Base-by-base conservation (phyloP, 2,797 vertebrate genomes). In the Cyprinodon diabolis region DNA sequence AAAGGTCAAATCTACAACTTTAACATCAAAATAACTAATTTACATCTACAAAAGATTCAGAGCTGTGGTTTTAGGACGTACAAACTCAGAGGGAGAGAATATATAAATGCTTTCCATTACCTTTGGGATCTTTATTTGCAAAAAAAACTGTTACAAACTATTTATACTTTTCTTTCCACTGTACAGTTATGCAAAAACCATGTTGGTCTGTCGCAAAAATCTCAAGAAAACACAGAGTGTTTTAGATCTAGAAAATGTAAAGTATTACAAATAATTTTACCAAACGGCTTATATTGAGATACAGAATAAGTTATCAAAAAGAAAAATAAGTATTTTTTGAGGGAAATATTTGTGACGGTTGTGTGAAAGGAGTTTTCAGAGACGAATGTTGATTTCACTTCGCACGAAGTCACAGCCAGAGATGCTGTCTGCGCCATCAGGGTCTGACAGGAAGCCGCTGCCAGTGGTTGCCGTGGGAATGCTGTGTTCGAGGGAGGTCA, bases 401-500 rank as follows among this genome's bases (percentile, higher is more conserved):
- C 80, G 83, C 2, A 56, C 76, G 0, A 82, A 82, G 0, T 92
- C 90, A 0, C 86, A 89, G 0, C 88, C 87, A 0, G 69, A 84
- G 63, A 82, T 40, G 17, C 92, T 93, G 63, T 93, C 91, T 0
- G 84, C 86, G 70, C 90, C 86, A 0, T 93, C 91, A 0, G 65
- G 84, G 0, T 94, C 92, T 1, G 93, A 93, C 77, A 93, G 89
- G 15, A 93, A 93, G 40, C 92, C 91, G 2, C 93, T 94, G 69
- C 93, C 93, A 0, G 77, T 71, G 30, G 65, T 51, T 0, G 10
- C 83, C 17, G 70, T 72, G 68, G 80, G 55, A 40, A 80, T 25
- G 76, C 69, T 86, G 55, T 72, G 77, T 82, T 99, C 98, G 10
- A 99, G 88, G 65, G 86, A 85, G 0, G 95, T 95, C 80, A 98